Evolutionary conservation across 2,113 vertebrate genomes (phyloP).

Genomic region (Brachyhypopomus gauderio): DNA sequence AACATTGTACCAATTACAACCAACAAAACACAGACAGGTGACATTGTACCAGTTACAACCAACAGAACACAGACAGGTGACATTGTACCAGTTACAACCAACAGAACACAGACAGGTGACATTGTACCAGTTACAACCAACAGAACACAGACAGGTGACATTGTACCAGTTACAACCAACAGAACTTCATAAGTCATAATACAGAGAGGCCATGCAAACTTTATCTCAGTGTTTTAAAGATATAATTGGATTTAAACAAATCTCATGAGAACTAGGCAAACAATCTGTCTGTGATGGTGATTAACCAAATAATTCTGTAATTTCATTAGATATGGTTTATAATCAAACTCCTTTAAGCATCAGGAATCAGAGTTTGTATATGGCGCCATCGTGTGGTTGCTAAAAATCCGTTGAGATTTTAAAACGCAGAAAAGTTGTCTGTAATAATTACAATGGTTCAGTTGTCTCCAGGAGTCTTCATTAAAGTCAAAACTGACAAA

Average conservation of each 20-base stretch:
- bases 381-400: slow-evolving; percentile 38
- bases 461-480: too few species aligned
- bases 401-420: background rate
- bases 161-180: slow-evolving; percentile 19
- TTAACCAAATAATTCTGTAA: background rate
- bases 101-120: too few species aligned
- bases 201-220: background rate
- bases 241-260: too few species aligned
- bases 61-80: too few species aligned
- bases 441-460: background rate
- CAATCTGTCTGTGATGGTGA: background rate
- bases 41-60: too few species aligned
- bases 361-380: slow-evolving; percentile 4
- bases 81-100: too few species aligned
- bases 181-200: background rate
- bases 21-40: too few species aligned
- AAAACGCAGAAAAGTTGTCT: background rate
- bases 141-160: slow-evolving; percentile 13
- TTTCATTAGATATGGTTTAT: slow-evolving; percentile 34
- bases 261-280: background rate
- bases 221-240: background rate
- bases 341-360: background rate
- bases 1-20: slow-evolving; percentile 16
- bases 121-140: too few species aligned
- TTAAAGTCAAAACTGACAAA: background rate